These are phyloP conservation scores for Lottia scabra DNA, from an alignment of 2,888 invertebrate genomes.

Conservation along the genomic window DNA sequence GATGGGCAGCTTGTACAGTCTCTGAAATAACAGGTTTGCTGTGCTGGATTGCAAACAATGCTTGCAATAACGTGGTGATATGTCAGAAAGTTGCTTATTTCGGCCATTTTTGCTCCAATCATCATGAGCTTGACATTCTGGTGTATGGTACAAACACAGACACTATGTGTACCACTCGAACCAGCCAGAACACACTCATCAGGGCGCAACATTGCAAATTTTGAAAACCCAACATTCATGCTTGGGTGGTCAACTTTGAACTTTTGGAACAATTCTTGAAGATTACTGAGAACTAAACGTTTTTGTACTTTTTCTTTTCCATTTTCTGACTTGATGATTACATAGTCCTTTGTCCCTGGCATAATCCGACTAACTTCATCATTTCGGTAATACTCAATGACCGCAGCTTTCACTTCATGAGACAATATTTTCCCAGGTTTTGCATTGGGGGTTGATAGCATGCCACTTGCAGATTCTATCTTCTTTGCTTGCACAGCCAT, in stretches of 20 bases:
- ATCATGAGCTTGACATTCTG: conserved; percentile 2
- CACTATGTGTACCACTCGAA: not conserved
- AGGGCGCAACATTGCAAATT: conserved; percentile 4
- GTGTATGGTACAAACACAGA: conserved; percentile 3
- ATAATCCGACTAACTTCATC: not conserved
- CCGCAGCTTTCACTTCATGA: not conserved
- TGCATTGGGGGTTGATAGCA: not conserved
- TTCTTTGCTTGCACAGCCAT: not conserved
- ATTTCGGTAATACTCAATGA: not conserved
- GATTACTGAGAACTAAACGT: not conserved
- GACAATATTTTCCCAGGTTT: not conserved
- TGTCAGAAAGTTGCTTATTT: not conserved
- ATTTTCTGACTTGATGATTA: not conserved
- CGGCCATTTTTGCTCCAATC: not conserved
- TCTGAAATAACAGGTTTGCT: not conserved
- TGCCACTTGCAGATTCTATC: not conserved
- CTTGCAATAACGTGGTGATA: not conserved
- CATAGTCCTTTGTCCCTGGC: not conserved
- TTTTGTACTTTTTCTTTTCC: not conserved
- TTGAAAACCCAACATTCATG: conserved; percentile 10
- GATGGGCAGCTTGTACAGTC: not conserved
- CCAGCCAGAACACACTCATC: not conserved
- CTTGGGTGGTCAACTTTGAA: not conserved
- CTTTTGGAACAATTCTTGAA: not conserved
- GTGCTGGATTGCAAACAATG: not conserved